Conservation (phyloP, 2,888 invertebrate species). For the Carpatolechia fugitivella region DNA sequence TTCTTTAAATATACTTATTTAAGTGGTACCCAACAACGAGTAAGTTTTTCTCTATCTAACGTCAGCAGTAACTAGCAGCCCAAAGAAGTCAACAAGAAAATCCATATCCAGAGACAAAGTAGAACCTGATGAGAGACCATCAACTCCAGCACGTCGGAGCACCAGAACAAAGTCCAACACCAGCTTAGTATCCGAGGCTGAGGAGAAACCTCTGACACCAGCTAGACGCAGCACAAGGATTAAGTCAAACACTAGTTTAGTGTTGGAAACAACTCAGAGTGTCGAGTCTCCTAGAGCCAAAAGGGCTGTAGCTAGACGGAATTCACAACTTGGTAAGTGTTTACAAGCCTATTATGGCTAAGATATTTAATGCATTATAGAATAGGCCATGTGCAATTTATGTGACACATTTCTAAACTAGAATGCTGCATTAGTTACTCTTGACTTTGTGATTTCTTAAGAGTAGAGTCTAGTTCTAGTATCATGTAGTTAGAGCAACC, state of each 20-base stretch:
- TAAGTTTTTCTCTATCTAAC: background rate
- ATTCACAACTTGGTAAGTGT: slow-evolving; percentile 56
- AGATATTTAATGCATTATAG: too few species aligned
- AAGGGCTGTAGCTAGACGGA: slow-evolving; percentile 59
- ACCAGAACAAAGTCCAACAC: slow-evolving; percentile 52
- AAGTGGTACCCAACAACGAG: too few species aligned
- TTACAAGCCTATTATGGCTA: too few species aligned
- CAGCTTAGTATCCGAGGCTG: slow-evolving; percentile 51
- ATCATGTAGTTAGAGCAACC: too few species aligned
- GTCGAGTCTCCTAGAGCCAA: slow-evolving; percentile 64
- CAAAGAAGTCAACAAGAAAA: slow-evolving; percentile 45
- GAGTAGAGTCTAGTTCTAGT: too few species aligned
- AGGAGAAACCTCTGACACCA: slow-evolving; percentile 48
- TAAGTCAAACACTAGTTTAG: slow-evolving; percentile 49
- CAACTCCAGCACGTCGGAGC: slow-evolving; percentile 57
- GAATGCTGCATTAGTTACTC: too few species aligned
- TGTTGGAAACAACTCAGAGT: slow-evolving; percentile 45
- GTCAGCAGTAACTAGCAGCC: slow-evolving; percentile 38
- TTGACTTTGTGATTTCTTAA: too few species aligned
- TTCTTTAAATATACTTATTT: too few species aligned
- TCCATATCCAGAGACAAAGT: slow-evolving; percentile 41
- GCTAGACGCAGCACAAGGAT: slow-evolving; percentile 57
- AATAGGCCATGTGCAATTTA: too few species aligned
- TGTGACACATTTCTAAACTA: too few species aligned
- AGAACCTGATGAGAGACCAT: slow-evolving; percentile 43